phyloP scores from a whole-genome alignment of 2,113 vertebrate species.

The Copsychus sechellarum region DNA sequence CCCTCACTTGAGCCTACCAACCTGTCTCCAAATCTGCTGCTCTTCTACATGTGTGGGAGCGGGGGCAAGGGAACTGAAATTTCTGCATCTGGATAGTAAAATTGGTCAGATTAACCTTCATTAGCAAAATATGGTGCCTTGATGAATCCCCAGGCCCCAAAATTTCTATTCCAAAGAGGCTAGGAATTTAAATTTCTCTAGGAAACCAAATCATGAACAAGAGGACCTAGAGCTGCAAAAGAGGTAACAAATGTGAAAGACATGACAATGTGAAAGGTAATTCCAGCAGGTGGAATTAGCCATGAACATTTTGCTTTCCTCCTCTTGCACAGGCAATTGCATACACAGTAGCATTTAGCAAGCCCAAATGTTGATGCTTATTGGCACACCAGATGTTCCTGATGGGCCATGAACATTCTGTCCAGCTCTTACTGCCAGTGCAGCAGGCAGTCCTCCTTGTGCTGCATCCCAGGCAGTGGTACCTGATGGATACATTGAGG shows the following conservation, averaged over 20 bases:
- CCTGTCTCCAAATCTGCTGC: not conserved
- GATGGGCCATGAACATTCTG: not conserved
- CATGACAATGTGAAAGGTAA: not conserved
- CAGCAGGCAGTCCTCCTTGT: not conserved
- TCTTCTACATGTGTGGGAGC: not conserved
- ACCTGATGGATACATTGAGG: not conserved
- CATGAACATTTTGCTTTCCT: not conserved
- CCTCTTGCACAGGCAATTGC: not conserved
- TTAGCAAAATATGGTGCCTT: not conserved
- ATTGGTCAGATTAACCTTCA: not conserved
- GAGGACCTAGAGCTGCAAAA: not conserved
- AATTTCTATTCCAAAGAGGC: not conserved
- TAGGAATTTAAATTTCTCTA: not conserved
- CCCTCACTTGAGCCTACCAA: not conserved
- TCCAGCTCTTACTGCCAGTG: not conserved
- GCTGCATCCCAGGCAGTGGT: not conserved
- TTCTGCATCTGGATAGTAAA: not conserved
- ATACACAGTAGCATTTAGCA: not conserved
- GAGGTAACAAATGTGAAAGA: not conserved
- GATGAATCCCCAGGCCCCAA: not conserved
- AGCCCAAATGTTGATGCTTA: not conserved
- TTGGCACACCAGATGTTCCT: conserved; percentile 34
- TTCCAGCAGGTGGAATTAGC: conserved; percentile 22
- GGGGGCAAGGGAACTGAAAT: not conserved
- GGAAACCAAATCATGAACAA: not conserved